These are phyloP conservation scores for Drosophila anomelani DNA, from an alignment of 2,888 invertebrate genomes.

Conservation along the genomic window DNA sequence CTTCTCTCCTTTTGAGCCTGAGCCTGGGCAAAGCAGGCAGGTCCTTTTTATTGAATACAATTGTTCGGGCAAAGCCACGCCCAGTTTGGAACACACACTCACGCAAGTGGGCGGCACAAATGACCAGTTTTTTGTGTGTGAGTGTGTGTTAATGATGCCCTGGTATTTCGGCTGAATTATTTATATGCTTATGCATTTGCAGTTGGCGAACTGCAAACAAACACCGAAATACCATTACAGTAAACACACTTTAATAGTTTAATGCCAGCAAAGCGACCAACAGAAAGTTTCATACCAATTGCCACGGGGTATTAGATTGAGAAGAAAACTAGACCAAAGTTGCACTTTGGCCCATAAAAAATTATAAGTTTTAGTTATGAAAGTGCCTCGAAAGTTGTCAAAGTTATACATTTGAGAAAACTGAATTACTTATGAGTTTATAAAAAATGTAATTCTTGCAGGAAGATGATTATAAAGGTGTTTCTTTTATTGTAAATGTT, in stretches of 20 bases:
- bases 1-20: slow-evolving; percentile 1
- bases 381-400: slow-evolving; percentile 1
- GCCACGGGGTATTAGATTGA: slow-evolving; percentile 12
- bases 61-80: slow-evolving; percentile 45
- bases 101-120: slow-evolving; percentile 55
- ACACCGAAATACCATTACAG: slow-evolving; percentile 49
- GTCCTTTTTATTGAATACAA: slow-evolving; percentile 53
- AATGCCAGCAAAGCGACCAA: slow-evolving; percentile 30
- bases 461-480: background rate
- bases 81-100: slow-evolving; percentile 43
- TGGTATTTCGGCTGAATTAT: slow-evolving; percentile 49
- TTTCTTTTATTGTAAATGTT: fast-evolving
- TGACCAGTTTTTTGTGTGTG: slow-evolving; percentile 8
- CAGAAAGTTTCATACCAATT: slow-evolving; percentile 36
- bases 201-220: slow-evolving; percentile 25
- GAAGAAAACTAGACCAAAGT: slow-evolving; percentile 4
- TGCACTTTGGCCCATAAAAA: slow-evolving; percentile 3
- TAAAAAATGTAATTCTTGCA: background rate
- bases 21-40: slow-evolving; percentile 10
- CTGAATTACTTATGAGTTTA: background rate
- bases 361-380: background rate
- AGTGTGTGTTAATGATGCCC: slow-evolving; percentile 58
- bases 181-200: slow-evolving; percentile 52
- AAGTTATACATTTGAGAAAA: slow-evolving; percentile 1
- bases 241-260: slow-evolving; percentile 71